Percentiles rank a stretch among this genome's conserved stretches.
These are phyloP conservation scores for Isoperla grammatica DNA, from an alignment of 2,888 invertebrate genomes.

Conservation along the genomic window DNA sequence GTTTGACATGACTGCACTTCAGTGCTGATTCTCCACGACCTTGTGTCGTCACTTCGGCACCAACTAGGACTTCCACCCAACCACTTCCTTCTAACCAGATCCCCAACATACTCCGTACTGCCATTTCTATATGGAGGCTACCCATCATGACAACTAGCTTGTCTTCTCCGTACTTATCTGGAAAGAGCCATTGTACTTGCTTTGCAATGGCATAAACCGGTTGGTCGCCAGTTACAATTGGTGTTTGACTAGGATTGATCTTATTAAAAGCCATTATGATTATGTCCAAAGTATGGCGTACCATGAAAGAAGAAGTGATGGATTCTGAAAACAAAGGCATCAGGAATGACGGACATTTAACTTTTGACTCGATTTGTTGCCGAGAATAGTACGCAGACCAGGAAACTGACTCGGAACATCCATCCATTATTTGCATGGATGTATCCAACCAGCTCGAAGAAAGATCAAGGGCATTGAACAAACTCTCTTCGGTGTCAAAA, in stretches of 20 bases:
- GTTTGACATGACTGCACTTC: conserved; percentile 19
- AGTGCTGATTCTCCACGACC: conserved; percentile 32
- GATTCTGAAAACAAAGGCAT: no score
- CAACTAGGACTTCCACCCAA: conserved; percentile 31
- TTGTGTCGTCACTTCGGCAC: conserved; percentile 32
- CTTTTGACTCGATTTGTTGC: no score
- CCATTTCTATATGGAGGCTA: conserved; percentile 37
- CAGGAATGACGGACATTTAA: no score
- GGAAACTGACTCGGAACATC: no score
- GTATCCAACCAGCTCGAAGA: no score
- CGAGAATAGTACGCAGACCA: no score
- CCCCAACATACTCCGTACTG: conserved; percentile 34
- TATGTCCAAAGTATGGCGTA: no score
- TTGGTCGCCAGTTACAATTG: conserved; percentile 34
- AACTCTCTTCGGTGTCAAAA: no score
- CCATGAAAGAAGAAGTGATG: no score
- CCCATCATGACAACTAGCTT: conserved; percentile 36
- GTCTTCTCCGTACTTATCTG: conserved; percentile 34
- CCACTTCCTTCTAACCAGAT: conserved; percentile 33
- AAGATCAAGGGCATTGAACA: no score
- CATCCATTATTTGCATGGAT: no score
- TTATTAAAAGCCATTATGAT: background rate
- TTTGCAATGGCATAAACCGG: conserved; percentile 36
- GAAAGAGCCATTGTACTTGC: conserved; percentile 36
- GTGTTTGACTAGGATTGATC: conserved; percentile 34